phyloP scores from a whole-genome alignment of 1,140 invertebrate genomes.

The Metopolophium dirhodum region DNA sequence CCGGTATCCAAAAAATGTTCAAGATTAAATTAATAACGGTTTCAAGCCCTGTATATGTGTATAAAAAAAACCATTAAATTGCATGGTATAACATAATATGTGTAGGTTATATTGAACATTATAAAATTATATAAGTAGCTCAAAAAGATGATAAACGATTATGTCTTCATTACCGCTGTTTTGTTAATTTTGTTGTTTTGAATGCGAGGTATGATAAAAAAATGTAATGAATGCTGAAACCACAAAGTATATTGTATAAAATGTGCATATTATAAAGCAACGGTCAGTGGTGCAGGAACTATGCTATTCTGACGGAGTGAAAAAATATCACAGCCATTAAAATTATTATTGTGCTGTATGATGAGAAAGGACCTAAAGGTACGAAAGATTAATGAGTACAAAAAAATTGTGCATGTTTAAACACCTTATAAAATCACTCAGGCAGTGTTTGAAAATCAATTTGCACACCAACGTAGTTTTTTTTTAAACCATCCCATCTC shows the following conservation, averaged over 20 bases:
- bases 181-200: background rate
- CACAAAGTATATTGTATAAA: slow-evolving; percentile 25
- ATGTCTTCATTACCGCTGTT: background rate
- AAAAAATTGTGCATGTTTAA: slow-evolving; percentile 37
- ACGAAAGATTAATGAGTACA: slow-evolving; percentile 35
- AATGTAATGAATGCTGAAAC: slow-evolving; percentile 5
- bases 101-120: too few relatives aligned
- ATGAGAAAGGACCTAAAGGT: background rate
- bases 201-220: background rate
- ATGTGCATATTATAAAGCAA: background rate
- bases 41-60: too few relatives aligned
- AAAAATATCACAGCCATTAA: slow-evolving; percentile 18
- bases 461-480: background rate
- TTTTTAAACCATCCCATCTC: background rate
- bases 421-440: slow-evolving; percentile 29
- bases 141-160: background rate
- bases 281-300: slow-evolving; percentile 36
- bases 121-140: too few relatives aligned
- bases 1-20: too few relatives aligned
- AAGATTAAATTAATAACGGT: too few relatives aligned
- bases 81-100: too few relatives aligned
- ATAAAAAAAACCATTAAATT: too few relatives aligned
- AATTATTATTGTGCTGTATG: background rate
- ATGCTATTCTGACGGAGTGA: background rate
- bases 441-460: slow-evolving; percentile 32